Base-by-base conservation (phyloP, 2,888 invertebrate species). In the Protophormia terraenovae region DNA sequence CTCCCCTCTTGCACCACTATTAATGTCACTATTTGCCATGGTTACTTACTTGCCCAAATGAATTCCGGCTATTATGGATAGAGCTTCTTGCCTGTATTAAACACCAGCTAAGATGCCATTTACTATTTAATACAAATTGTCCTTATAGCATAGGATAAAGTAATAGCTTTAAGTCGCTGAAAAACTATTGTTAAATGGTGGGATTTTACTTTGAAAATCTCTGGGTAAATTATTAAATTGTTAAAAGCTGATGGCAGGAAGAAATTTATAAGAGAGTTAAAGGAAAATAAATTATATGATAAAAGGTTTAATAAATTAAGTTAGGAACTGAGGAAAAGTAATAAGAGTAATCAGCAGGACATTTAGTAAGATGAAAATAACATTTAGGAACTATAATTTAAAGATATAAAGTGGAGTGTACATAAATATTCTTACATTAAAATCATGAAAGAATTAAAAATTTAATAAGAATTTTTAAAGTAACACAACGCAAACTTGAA, bases 21-120 rank as follows among this genome's bases (percentile, higher is more conserved):
- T n/a, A 2, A 50, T 27, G 69, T 50, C 38, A 60, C n/a, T 47
- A 62, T 38, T 78, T 78, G 27, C 69, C 60, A 32, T 77, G 58
- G 67, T 35, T 69, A 69, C 69, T 35, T 69, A 69, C 69, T 78
- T 55, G 77, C 55, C 45, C 35, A 64, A 75, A 64, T 64, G 50
- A 62, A 75, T 64, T 8, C 62, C 19, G 47, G n/a, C 1, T 22
- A 73, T 14, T n/a, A 55, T 32, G 29, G 66, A 66, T 66, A 66
- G 41, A 29, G 50, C 29, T 77, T 32, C 45, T 67, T 41, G 29
- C 8, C 16, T 50, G 45, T 16, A 60, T 19, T 35, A 58, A 50
- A 3, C 77, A 58, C n/a, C 58, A 24, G 14, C 29, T 29, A 50
- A 24, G n/a, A 50, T 69, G 35, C 35, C 58, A 38, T 78, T 78